Evolutionary conservation across 1,140 invertebrate genomes (phyloP), one percentile per base, ranked within the genome.

Genomic region (Vollenhovia emeryi): DNA sequence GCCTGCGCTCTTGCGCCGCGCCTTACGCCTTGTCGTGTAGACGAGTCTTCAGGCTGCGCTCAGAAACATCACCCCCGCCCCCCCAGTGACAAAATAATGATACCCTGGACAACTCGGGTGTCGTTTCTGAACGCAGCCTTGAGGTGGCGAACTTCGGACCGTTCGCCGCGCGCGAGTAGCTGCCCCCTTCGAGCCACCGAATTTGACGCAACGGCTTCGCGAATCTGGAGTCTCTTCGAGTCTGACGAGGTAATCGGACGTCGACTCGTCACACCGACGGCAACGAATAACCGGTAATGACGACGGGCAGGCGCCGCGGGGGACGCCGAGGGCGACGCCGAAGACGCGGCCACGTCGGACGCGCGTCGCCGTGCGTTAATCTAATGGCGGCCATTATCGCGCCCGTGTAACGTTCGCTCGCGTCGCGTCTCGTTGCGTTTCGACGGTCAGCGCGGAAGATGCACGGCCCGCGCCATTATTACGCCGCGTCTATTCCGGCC

Each of bases 351-450:
- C 62, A 68, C 60, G 33, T 68, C 62, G 50, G 45, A 21, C 27
- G 36, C 18, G 18, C 62, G 55, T n/a, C 24, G 36, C 21, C 43
- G 84, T 64, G 69, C 84, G 88, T 88, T 92, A 93, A 92, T 93
- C 91, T 91, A 91, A 85, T 90, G 85, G 62, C 79, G 76, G 71
- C 84, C 88, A 92, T 91, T 92, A 91, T 91, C 88, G 75, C 86
- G 87, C 84, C 85, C 89, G n/a, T 21, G 60, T 36, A 62, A 5
- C 21, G 8, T n/a, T 69, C 45, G 84, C 87, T 86, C 89, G 87
- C 86, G 73, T 84, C 64, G 69, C 84, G 86, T 43, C 33, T 9
- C 33, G 18, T 52, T 48, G 80, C 79, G 87, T 30, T 50, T 66
- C 62, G 45, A 36, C 87, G 64, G 84, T 76, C 71, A 87, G 88